These are phyloP conservation scores for Clarias macrocephalus DNA, from an alignment of 2,113 vertebrate genomes.

Conservation along the genomic window DNA sequence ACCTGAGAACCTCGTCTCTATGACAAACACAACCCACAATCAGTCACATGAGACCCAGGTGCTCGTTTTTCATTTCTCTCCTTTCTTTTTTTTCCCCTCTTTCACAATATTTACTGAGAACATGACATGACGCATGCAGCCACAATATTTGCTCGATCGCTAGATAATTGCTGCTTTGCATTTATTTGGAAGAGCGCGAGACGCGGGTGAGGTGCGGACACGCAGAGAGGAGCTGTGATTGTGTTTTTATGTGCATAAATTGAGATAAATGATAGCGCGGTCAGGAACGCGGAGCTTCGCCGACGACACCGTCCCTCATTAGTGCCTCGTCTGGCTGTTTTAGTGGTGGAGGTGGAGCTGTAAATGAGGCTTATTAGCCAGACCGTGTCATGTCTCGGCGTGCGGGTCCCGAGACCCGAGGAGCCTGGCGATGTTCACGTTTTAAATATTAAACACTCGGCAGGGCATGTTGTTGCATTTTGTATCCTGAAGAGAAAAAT, in stretches of 20 bases:
- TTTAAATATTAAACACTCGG: not conserved
- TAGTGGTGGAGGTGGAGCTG: slow-evolving; percentile 60
- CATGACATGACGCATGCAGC: not conserved
- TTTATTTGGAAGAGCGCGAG: not conserved
- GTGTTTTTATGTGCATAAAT: slow-evolving; percentile 55
- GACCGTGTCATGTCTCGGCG: slow-evolving; percentile 51
- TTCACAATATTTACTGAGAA: slow-evolving; percentile 16
- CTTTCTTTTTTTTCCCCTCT: too few relatives aligned
- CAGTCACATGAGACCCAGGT: not conserved
- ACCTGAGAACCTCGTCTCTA: not conserved
- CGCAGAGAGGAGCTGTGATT: slow-evolving; percentile 13
- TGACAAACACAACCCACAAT: not conserved
- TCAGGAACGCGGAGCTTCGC: slow-evolving; percentile 52
- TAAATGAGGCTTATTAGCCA: slow-evolving; percentile 62
- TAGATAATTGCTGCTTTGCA: slow-evolving; percentile 26
- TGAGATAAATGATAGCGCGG: slow-evolving; percentile 64
- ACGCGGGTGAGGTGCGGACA: slow-evolving; percentile 11
- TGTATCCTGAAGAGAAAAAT: not conserved
- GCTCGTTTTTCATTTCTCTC: not conserved
- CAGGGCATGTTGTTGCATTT: not conserved
- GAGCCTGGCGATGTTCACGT: not conserved
- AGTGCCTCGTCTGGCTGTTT: slow-evolving; percentile 59
- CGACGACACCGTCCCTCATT: slow-evolving; percentile 62
- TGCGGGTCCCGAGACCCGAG: slow-evolving; percentile 8
- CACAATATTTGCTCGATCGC: not conserved